Base-by-base conservation (phyloP, 1,140 invertebrate genomes). In the Calycopis cecrops region DNA sequence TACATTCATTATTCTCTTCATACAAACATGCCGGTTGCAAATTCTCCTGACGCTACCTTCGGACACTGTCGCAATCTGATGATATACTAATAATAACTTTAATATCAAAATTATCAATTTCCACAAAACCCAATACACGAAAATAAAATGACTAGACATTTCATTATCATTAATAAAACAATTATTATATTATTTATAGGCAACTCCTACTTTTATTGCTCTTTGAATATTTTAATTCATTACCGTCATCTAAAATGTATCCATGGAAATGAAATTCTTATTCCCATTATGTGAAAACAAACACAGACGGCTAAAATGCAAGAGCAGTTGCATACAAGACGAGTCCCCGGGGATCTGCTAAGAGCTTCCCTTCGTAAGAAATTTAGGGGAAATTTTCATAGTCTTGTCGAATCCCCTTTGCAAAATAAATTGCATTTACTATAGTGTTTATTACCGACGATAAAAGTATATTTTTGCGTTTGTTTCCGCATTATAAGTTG, bases 261-360 rank as follows among this genome's bases (percentile, higher is more conserved):
- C 51, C 21, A 59, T 52, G 35, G 48, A 62, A 55, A 62, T 60
- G 55, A 67, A 71, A 68, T 68, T 67, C 62, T 71, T 63, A 69
- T 69, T 57, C 70, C 67, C 66, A 50, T 62, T 50, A 47, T 55
- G 59, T 44, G 60, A 64, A 74, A 72, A 73, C 67, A 79, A 78
- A 76, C 66, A 79, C 54, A 69, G 62, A 70, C 68, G 60, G 52
- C 58, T 54, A 68, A 67, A 73, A 73, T 73, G 76, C 73, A 74
- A 61, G 60, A 65, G 61, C 61, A 37, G 59, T 73, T 76, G 79
- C 74, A 79, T 73, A 65, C 57, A 68, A 51, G 57, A 63, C 56
- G 52, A 48, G 58, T 74, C 79, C 73, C 76, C 17, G 16, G 75
- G 67, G 76, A 68, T 58, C 42, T 38, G 48, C 63, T 18, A 44